phyloP scores from a whole-genome alignment of 2,797 vertebrate species.

The Fistularia tabacaria region DNA sequence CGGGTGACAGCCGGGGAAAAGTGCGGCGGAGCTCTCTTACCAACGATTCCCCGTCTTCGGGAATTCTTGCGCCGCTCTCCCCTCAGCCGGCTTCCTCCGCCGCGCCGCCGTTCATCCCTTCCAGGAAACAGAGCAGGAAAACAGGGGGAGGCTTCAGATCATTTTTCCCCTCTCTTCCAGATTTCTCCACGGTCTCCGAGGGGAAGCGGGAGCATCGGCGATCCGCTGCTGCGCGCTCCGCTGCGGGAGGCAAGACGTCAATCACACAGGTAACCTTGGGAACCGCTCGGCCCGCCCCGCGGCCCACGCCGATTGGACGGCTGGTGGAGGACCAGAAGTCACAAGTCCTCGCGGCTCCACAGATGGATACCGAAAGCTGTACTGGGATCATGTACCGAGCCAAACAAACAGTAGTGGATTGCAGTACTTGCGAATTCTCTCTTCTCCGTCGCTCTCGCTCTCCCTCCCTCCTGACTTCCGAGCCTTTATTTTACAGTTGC shows the following conservation, averaged over 20 bases:
- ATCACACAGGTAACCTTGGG: slow-evolving; percentile 70
- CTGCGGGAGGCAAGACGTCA: slow-evolving; percentile 71
- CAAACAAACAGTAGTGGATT: slow-evolving; percentile 65
- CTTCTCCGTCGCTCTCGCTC: slow-evolving; percentile 11
- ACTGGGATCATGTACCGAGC: slow-evolving; percentile 56
- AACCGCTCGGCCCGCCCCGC: slow-evolving; percentile 61
- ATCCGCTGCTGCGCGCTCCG: slow-evolving; percentile 56
- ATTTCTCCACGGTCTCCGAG: slow-evolving; percentile 56
- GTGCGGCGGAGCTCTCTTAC: slow-evolving; percentile 53
- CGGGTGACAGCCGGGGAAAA: slow-evolving; percentile 49
- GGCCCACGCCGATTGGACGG: slow-evolving; percentile 54
- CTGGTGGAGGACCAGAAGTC: slow-evolving; percentile 55
- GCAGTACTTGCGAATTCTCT: slow-evolving; percentile 61
- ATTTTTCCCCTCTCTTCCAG: slow-evolving; percentile 42
- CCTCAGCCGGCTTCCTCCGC: slow-evolving; percentile 53
- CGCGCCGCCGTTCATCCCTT: slow-evolving; percentile 50
- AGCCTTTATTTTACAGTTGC: slow-evolving; percentile 82
- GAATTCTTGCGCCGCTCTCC: slow-evolving; percentile 47
- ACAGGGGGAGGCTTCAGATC: slow-evolving; percentile 42
- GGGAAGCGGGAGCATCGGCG: slow-evolving; percentile 57
- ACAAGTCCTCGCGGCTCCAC: slow-evolving; percentile 62
- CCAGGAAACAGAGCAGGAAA: slow-evolving; percentile 27
- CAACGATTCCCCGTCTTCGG: slow-evolving; percentile 51
- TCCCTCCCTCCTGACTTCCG: slow-evolving; percentile 52
- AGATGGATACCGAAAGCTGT: slow-evolving; percentile 62